phyloP scores from a whole-genome alignment of 2,113 vertebrate genomes.

The Oncorhynchus mykiss region DNA sequence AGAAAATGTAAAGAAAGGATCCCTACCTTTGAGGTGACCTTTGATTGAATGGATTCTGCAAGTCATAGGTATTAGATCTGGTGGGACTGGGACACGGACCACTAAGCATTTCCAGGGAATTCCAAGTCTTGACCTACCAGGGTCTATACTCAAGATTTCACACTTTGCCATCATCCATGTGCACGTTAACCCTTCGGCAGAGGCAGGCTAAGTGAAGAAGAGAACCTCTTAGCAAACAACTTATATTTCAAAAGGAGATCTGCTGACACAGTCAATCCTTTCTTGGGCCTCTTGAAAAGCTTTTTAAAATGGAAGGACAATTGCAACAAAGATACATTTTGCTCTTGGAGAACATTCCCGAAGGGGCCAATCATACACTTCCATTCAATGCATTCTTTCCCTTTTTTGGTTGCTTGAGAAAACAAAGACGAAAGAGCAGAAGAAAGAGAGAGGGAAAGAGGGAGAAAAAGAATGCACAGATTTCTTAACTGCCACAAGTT shows the following conservation, averaged over 20 bases:
- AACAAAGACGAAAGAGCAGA: constrained; percentile 56
- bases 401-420: constrained; percentile 44
- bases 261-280: constrained; percentile 46
- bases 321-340: constrained; percentile 43
- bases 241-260: constrained; percentile 9
- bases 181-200: neutral
- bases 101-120: neutral
- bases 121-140: neutral
- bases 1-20: neutral
- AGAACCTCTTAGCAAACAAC: constrained; percentile 11
- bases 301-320: constrained; percentile 38
- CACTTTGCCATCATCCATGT: neutral
- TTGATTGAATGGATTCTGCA: constrained; percentile 45
- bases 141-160: neutral
- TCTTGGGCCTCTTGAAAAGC: constrained; percentile 40
- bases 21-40: constrained; percentile 23
- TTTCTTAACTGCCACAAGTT: constrained; percentile 26
- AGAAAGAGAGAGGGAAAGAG: constrained; percentile 23
- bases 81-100: neutral
- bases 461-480: constrained; percentile 19
- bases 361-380: constrained; percentile 53
- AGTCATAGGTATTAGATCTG: neutral
- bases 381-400: constrained; percentile 65
- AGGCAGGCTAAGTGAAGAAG: neutral
- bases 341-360: constrained; percentile 35